phyloP scores from a whole-genome alignment of 2,888 invertebrate genomes.

The Syrphus vitripennis region DNA sequence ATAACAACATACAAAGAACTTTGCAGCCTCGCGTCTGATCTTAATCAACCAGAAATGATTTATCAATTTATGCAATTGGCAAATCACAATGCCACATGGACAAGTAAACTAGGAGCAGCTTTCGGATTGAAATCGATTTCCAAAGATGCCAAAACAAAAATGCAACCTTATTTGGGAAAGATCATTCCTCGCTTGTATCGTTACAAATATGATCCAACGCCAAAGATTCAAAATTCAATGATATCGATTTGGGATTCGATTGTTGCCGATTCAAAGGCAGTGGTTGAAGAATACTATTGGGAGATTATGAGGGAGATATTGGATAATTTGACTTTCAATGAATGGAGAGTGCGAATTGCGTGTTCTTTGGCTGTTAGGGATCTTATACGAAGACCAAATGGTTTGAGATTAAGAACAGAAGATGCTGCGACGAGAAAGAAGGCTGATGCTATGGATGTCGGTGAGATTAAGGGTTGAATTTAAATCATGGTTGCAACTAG shows the following conservation, averaged over 20 bases:
- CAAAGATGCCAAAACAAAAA: constrained; percentile 90
- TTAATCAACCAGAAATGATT: constrained; percentile 96
- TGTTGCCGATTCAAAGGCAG: constrained; percentile 92
- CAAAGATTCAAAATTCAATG: constrained; percentile 96
- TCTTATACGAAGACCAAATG: constrained; percentile 86
- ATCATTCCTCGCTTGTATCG: constrained; percentile 94
- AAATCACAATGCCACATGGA: constrained; percentile 97
- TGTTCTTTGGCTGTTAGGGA: constrained; percentile 94
- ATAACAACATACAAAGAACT: constrained; percentile 97
- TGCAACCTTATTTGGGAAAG: constrained; percentile 90
- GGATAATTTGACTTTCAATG: constrained; percentile 89
- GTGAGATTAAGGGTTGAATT: constrained; percentile 56
- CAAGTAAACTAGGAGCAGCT: constrained; percentile 94
- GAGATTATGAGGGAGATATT: constrained; percentile 87
- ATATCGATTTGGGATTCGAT: constrained; percentile 96
- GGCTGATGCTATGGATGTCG: constrained; percentile 73
- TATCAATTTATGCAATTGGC: constrained; percentile 98
- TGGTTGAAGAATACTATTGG: constrained; percentile 83
- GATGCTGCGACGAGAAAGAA: constrained; percentile 72
- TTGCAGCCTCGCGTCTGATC: constrained; percentile 94
- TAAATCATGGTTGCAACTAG: too few species aligned
- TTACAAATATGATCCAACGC: constrained; percentile 94
- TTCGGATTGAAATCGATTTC: constrained; percentile 95
- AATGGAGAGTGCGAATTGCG: constrained; percentile 95
- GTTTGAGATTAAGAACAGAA: constrained; percentile 78